phyloP scores from a whole-genome alignment of 2,888 invertebrate genomes.

The Rutpela maculata region DNA sequence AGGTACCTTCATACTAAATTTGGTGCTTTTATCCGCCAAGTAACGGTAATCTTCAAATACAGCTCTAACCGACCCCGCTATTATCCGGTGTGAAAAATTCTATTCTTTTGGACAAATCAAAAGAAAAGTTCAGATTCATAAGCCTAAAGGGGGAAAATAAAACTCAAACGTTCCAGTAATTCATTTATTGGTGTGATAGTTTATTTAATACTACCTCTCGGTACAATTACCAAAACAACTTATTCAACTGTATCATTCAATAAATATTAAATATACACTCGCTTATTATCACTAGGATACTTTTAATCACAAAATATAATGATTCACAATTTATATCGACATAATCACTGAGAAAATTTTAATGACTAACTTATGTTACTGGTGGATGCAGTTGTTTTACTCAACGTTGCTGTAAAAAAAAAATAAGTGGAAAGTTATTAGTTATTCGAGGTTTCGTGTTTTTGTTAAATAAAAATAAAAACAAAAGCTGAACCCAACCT shows the following conservation, averaged over 20 bases:
- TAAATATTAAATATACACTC: slow-evolving; percentile 1
- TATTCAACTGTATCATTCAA: not conserved
- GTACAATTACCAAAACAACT: slow-evolving; percentile 12
- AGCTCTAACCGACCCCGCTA: too few relatives aligned
- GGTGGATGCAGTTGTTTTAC: slow-evolving; percentile 9
- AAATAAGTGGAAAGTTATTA: slow-evolving; percentile 10
- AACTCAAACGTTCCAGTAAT: not conserved
- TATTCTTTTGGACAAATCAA: too few relatives aligned
- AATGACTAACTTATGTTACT: slow-evolving; percentile 14
- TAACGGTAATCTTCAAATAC: too few relatives aligned
- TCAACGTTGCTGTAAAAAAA: slow-evolving; percentile 39
- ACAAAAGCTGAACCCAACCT: not conserved
- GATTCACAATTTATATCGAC: slow-evolving; percentile 19
- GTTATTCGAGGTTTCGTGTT: not conserved
- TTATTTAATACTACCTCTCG: slow-evolving; percentile 19
- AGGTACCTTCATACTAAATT: too few relatives aligned
- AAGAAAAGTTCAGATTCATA: not conserved
- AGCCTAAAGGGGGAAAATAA: not conserved
- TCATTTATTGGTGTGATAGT: slow-evolving; percentile 18
- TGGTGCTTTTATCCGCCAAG: too few relatives aligned
- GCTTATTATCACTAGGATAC: not conserved
- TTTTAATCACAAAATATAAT: slow-evolving; percentile 21
- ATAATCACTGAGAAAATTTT: slow-evolving; percentile 26
- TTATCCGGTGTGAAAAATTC: too few relatives aligned
- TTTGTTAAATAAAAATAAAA: not conserved